These are phyloP conservation scores for Euglossa dilemma DNA, from an alignment of 1,140 invertebrate genomes.

Conservation along the genomic window DNA sequence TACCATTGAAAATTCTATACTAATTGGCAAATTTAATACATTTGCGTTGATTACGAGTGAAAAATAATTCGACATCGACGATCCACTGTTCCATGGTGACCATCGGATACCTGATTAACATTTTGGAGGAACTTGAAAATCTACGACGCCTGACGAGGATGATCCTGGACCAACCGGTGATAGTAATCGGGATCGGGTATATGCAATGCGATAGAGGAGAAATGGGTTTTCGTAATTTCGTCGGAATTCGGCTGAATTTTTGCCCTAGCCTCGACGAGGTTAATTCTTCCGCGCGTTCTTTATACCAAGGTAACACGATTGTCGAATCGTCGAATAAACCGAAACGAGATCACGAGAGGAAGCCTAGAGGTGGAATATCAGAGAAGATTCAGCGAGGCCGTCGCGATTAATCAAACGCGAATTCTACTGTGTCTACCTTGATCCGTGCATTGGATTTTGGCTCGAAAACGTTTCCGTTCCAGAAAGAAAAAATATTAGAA, in stretches of 20 bases:
- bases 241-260: background rate
- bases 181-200: background rate
- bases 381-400: background rate
- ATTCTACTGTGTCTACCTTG: background rate
- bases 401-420: background rate
- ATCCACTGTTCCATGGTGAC: constrained; percentile 1
- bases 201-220: background rate
- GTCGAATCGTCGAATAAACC: too few relatives aligned
- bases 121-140: background rate
- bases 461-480: background rate
- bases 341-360: background rate
- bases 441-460: background rate
- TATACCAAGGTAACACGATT: background rate
- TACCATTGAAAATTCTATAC: too few relatives aligned
- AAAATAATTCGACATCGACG: too few relatives aligned
- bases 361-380: background rate
- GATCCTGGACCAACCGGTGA: background rate
- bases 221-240: background rate
- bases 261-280: background rate
- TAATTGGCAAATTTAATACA: too few relatives aligned
- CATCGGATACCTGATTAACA: constrained; percentile 13
- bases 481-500: too few relatives aligned
- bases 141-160: background rate
- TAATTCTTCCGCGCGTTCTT: background rate
- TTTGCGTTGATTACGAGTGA: too few relatives aligned